Evolutionary conservation across 2,113 vertebrate genomes (phyloP), one percentile per base, ranked within the genome.

Genomic region (Taurulus bubalis): DNA sequence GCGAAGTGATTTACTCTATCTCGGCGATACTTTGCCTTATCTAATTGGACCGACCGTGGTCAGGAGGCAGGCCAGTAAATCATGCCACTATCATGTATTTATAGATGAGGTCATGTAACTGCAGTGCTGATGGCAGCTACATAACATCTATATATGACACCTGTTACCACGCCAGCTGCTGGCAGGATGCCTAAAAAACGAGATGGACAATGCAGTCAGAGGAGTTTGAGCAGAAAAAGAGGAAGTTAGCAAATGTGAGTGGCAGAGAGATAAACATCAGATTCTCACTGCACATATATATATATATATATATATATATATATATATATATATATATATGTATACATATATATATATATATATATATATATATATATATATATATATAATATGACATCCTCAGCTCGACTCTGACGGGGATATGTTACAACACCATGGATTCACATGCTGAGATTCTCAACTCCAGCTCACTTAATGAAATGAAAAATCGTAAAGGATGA

Each of bases 51-150:
- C 0, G n/a, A 73, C 71, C 18, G 30, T 76, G 65, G 0, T 45
- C 55, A 66, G 68, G 72, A 80, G 78, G 68, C 73, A 58, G 75
- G 49, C 45, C 74, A 75, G 71, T 87, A 77, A 89, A 89, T 88
- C 85, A 83, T 58, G 70, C 80, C 75, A 65, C 59, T 80, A 73
- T 79, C 65, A 70, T 69, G 77, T 86, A 92, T 90, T 89, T 90
- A 90, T 87, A 90, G 84, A 74, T 74, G 66, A 87, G 90, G 77
- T 83, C 84, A 71, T 14, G 72, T 81, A 45, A 87, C 84, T 65
- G n/a, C 63, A 63, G 74, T 40, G 68, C 76, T 78, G 65, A 80
- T 71, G 79, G 66, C 75, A 74, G 64, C 79, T 62, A 63, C 79
- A 77, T 80, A 66, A 85, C 79, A 60, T 80, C 68, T 72, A 81